Conservation (phyloP, 2,113 vertebrate species). For the Cinclus mexicanus region DNA sequence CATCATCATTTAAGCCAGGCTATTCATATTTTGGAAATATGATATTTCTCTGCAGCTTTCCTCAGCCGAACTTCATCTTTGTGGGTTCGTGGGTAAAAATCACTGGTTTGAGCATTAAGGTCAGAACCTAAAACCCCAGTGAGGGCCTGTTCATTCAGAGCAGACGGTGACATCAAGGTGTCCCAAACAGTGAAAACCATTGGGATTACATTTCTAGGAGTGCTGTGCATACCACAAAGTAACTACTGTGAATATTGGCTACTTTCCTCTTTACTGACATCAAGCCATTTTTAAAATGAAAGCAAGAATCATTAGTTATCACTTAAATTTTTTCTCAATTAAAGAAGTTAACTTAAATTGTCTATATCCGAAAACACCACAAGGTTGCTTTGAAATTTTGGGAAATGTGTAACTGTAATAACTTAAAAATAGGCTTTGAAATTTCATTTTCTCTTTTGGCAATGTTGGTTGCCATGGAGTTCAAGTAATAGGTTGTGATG, state of each 20-base stretch:
- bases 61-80: background rate
- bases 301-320: background rate
- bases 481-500: constrained; percentile 85
- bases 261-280: background rate
- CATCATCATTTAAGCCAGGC: background rate
- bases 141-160: background rate
- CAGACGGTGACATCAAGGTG: background rate
- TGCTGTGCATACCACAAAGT: background rate
- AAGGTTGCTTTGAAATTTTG: constrained; percentile 66
- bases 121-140: background rate
- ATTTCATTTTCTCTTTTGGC: constrained; percentile 77
- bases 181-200: background rate
- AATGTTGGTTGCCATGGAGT: constrained; percentile 80
- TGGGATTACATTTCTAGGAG: background rate
- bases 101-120: background rate
- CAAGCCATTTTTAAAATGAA: background rate
- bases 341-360: constrained; percentile 53
- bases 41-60: background rate
- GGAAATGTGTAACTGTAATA: constrained; percentile 70
- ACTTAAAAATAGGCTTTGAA: constrained; percentile 77
- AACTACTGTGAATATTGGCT: background rate
- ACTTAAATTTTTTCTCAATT: background rate
- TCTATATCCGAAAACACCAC: constrained; percentile 62
- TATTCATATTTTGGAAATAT: background rate
- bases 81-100: background rate